Evolutionary conservation across 2,113 vertebrate species (phyloP).

Genomic region (Chloropsis hardwickii): DNA sequence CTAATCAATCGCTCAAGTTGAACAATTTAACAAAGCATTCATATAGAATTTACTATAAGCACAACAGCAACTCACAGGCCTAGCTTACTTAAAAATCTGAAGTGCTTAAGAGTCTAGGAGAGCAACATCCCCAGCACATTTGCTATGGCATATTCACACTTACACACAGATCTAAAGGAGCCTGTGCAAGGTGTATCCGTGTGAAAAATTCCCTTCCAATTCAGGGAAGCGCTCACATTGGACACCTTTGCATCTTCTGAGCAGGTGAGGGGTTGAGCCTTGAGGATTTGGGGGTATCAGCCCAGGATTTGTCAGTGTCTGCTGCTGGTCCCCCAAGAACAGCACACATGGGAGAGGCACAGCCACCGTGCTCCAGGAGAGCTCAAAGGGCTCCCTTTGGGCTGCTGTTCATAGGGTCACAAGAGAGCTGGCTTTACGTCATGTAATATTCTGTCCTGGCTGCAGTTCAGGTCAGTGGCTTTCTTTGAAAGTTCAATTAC

Average conservation of each 20-base stretch:
- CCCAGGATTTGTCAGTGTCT: background rate
- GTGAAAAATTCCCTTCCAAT: fast-evolving
- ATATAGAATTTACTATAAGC: background rate
- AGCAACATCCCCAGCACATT: background rate
- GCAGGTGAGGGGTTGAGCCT: background rate
- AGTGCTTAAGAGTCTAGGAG: background rate
- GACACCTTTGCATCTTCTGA: background rate
- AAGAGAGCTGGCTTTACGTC: background rate
- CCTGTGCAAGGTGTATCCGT: background rate
- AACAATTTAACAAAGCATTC: background rate
- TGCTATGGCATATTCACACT: background rate
- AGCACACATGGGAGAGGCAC: background rate
- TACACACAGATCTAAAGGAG: background rate
- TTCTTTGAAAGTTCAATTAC: background rate
- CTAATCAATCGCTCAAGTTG: background rate
- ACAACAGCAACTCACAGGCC: background rate
- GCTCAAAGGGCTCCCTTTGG: background rate
- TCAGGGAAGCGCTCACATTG: fast-evolving
- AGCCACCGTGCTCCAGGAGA: background rate
- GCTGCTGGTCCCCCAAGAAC: background rate
- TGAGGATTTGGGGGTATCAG: background rate
- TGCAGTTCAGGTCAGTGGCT: background rate
- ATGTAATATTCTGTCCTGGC: background rate
- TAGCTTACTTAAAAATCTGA: background rate
- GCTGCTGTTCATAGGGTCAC: background rate